Percentiles rank a stretch among this genome's conserved stretches.
Conservation (phyloP, 2,888 invertebrate species). For the Spodoptera exigua region DNA sequence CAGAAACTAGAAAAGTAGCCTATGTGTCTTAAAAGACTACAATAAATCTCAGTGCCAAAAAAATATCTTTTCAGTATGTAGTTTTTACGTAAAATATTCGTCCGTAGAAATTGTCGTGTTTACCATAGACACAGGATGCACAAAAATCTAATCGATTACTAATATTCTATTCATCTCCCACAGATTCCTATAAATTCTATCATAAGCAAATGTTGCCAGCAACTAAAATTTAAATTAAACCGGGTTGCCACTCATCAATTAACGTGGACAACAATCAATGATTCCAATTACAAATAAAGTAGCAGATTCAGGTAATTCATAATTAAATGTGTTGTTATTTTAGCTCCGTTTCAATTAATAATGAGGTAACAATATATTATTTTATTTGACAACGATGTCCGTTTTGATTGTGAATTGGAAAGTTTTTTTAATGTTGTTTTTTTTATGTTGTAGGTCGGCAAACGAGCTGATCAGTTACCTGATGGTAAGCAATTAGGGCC, state of each 20-base stretch:
- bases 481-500: too few relatives aligned
- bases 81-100: too few relatives aligned
- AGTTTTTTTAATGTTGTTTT: slow-evolving; percentile 56
- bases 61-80: too few relatives aligned
- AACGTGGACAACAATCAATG: slow-evolving; percentile 29
- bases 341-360: slow-evolving; percentile 36
- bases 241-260: slow-evolving; percentile 23
- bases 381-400: slow-evolving; percentile 56
- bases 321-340: slow-evolving; percentile 43
- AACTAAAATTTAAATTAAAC: slow-evolving; percentile 10
- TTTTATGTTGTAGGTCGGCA: slow-evolving; percentile 32
- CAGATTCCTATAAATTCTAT: too few relatives aligned
- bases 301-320: slow-evolving; percentile 21
- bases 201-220: not conserved
- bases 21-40: too few relatives aligned
- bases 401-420: slow-evolving; percentile 57
- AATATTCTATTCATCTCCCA: too few relatives aligned
- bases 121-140: too few relatives aligned
- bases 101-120: too few relatives aligned
- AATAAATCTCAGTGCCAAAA: too few relatives aligned
- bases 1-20: too few relatives aligned
- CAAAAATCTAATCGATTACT: too few relatives aligned
- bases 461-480: too few relatives aligned
- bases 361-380: slow-evolving; percentile 44
- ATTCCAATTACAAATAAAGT: slow-evolving; percentile 33